These are phyloP conservation scores for Ctenodactylus gundi DNA, from an alignment of 2,113 vertebrate species.

Conservation along the genomic window DNA sequence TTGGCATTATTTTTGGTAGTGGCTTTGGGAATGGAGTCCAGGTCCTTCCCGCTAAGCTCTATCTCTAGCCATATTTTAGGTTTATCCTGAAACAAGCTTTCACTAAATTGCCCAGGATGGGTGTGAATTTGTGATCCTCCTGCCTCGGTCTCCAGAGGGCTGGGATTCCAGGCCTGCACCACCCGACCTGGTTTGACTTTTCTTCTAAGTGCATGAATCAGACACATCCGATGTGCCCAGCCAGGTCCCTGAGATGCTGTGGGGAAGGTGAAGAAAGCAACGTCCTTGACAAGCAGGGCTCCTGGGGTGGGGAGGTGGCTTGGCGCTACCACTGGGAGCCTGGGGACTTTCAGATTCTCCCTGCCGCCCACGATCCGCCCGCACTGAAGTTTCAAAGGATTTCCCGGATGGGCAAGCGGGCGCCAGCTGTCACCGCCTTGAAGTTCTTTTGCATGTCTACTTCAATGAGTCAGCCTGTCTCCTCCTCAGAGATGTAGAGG, in stretches of 20 bases:
- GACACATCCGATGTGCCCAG: neutral
- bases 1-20: no score
- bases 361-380: neutral
- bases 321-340: neutral
- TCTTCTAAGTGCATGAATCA: slow-evolving; percentile 42
- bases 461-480: neutral
- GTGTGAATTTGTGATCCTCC: no score
- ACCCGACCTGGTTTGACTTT: neutral
- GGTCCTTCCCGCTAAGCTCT: no score
- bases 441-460: slow-evolving; percentile 73
- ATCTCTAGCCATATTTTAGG: no score
- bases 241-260: neutral
- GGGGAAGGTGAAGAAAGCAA: neutral
- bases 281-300: neutral
- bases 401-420: neutral
- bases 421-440: neutral
- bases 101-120: no score
- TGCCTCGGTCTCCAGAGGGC: no score
- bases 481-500: neutral
- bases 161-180: no score
- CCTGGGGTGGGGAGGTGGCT: neutral
- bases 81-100: no score
- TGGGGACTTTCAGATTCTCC: neutral
- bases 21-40: no score
- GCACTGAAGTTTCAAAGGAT: neutral